Conservation (phyloP, 2,888 invertebrate species). For the Cyclophora punctaria region DNA sequence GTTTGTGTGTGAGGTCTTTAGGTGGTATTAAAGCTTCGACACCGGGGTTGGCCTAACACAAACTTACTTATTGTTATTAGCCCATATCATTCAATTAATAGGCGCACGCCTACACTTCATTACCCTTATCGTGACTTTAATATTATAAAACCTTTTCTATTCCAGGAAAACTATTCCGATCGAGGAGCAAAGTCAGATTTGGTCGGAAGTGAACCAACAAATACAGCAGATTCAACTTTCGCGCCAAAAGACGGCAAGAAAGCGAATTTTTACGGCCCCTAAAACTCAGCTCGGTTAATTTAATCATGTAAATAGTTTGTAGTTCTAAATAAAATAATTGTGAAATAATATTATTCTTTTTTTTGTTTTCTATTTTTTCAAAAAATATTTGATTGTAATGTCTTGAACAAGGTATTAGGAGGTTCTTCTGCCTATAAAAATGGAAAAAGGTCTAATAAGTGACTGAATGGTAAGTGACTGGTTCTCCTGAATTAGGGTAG, state of each 20-base stretch:
- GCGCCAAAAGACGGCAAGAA: constrained; percentile 63
- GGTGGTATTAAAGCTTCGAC: too few species aligned
- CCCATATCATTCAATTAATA: neutral
- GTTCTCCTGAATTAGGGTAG: neutral
- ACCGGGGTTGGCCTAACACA: too few species aligned
- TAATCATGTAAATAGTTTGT: constrained; percentile 4
- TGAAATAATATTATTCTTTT: neutral
- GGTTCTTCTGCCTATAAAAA: too few species aligned
- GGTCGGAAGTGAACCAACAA: constrained; percentile 86
- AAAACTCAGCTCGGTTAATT: constrained; percentile 54
- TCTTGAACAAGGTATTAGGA: neutral
- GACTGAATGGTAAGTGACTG: too few species aligned
- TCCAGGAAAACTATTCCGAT: constrained; percentile 86
- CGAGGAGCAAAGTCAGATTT: constrained; percentile 91
- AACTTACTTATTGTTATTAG: too few species aligned
- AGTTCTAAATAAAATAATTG: constrained; percentile 8
- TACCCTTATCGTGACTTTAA: neutral
- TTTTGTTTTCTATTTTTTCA: neutral
- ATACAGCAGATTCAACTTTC: constrained; percentile 81
- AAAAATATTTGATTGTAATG: neutral
- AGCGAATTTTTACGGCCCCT: constrained; percentile 50
- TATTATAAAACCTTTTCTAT: constrained; percentile 18
- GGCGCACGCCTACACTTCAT: neutral
- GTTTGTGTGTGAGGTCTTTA: too few species aligned
- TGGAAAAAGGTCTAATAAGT: too few species aligned